These are phyloP conservation scores for Danaus plexippus DNA, from an alignment of 1,140 invertebrate species.

Conservation along the genomic window DNA sequence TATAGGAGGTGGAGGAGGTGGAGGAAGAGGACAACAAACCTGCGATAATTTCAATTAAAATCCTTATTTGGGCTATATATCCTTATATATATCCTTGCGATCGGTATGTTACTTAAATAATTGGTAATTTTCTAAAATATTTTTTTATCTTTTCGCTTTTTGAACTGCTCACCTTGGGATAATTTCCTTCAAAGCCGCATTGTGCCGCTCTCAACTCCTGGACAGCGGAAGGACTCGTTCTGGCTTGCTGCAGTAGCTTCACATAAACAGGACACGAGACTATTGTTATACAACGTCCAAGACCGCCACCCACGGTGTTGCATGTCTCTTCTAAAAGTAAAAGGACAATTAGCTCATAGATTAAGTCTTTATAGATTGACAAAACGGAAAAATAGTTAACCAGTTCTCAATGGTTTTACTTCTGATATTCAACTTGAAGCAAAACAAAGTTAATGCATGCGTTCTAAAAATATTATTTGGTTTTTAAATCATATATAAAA, in stretches of 20 bases:
- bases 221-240: conserved; percentile 26
- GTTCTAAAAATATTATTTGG: too few relatives aligned
- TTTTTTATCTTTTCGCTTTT: background rate
- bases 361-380: too few relatives aligned
- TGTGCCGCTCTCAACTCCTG: conserved; percentile 36
- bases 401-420: too few relatives aligned
- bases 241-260: conserved; percentile 27
- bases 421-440: too few relatives aligned
- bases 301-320: conserved; percentile 31
- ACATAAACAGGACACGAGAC: conserved; percentile 32
- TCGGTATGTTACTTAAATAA: too few relatives aligned
- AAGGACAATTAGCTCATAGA: too few relatives aligned
- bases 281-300: conserved; percentile 39
- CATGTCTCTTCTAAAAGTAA: conserved; percentile 42
- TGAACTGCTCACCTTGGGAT: conserved; percentile 41
- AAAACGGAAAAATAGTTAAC: too few relatives aligned
- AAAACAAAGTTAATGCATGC: too few relatives aligned
- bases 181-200: conserved; percentile 48
- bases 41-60: conserved; percentile 9
- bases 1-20: conserved; percentile 21
- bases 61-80: too few relatives aligned
- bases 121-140: too few relatives aligned
- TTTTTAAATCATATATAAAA: too few relatives aligned
- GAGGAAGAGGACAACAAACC: conserved; percentile 45
- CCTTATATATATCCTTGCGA: too few relatives aligned